phyloP scores from a whole-genome alignment of 2,888 invertebrate species.

The Lithosia quadra region DNA sequence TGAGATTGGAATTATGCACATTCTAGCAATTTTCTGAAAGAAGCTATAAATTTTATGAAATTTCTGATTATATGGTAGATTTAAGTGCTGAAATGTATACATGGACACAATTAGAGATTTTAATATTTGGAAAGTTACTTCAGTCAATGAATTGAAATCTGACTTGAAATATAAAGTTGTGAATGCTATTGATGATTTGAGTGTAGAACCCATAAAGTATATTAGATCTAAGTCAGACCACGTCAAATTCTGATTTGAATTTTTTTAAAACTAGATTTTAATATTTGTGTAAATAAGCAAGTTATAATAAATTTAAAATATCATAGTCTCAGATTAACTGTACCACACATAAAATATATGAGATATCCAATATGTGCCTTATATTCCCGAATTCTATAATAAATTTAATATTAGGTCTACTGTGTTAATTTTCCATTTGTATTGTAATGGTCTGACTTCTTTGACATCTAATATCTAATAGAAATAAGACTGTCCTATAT shows the following conservation, averaged over 20 bases:
- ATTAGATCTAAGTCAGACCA: conserved; percentile 2
- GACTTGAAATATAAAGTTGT: background rate
- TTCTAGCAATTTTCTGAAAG: no score
- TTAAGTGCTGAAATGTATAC: no score
- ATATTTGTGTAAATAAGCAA: background rate
- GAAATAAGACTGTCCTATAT: conserved; percentile 48
- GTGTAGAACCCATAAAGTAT: background rate
- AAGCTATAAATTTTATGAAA: no score
- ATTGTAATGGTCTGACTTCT: conserved; percentile 23
- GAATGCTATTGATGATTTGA: background rate
- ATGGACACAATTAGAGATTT: background rate
- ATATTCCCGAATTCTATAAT: background rate
- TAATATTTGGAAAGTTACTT: no score
- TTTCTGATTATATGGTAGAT: background rate
- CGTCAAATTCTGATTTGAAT: background rate
- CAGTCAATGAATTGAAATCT: background rate
- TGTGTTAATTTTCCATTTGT: conserved; percentile 15
- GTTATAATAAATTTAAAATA: background rate
- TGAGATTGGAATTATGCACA: background rate
- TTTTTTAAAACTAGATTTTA: background rate
- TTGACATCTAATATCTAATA: conserved; percentile 41
- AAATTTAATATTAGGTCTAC: conserved; percentile 2
- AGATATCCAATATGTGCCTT: conserved; percentile 13
- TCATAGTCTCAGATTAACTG: background rate
- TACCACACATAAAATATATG: background rate